These are phyloP conservation scores for Troilus luridus DNA, from an alignment of 2,888 invertebrate species.

Conservation along the genomic window DNA sequence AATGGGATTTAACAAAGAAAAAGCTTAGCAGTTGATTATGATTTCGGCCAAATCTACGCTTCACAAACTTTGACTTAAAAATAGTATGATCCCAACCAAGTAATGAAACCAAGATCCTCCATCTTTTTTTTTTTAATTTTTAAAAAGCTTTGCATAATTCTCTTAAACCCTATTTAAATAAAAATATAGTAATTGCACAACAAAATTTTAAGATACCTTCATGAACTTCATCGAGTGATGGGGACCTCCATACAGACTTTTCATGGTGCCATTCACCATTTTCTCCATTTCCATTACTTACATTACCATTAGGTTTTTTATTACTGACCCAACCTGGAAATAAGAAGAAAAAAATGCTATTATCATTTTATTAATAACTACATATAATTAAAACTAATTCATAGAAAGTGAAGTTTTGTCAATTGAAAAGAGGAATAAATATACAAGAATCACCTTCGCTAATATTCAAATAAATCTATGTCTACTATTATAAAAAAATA, in stretches of 20 bases:
- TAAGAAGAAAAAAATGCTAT: not conserved
- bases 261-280: constrained; percentile 62
- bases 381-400: not conserved
- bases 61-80: no score
- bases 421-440: constrained; percentile 1
- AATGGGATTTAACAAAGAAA: no score
- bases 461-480: not conserved
- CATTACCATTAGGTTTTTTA: constrained; percentile 58
- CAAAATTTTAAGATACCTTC: constrained; percentile 52
- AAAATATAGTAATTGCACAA: no score
- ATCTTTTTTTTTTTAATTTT: no score
- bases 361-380: not conserved
- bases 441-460: not conserved
- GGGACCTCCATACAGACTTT: constrained; percentile 62
- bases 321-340: constrained; percentile 61
- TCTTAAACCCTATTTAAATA: no score
- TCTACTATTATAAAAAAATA: not conserved
- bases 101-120: no score
- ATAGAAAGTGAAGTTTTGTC: not conserved
- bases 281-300: constrained; percentile 30
- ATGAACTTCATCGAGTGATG: constrained; percentile 63
- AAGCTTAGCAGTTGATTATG: no score
- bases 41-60: no score
- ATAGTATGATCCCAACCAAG: no score
- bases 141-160: no score